A percentile compares a stretch with the other conserved stretches of the same genome.
phyloP scores from a whole-genome alignment of 23 tunicate species.

The Clavelina lepadiformis region DNA sequence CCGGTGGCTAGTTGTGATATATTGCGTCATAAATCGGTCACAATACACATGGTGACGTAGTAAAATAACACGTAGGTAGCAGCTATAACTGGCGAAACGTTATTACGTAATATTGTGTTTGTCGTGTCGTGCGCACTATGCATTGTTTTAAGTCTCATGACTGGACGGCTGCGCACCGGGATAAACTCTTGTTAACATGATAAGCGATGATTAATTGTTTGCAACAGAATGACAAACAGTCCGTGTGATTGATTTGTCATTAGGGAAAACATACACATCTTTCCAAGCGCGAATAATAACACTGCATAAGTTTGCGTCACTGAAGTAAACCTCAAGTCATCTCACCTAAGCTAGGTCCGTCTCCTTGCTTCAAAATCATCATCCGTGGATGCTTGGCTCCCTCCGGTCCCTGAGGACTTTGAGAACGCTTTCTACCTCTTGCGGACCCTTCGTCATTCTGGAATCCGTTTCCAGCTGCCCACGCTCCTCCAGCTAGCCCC shows the following conservation, averaged over 20 bases:
- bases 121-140: too few species aligned
- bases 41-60: too few species aligned
- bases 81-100: too few species aligned
- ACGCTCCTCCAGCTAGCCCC: constrained; percentile 29
- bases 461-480: constrained; percentile 23
- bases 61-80: too few species aligned
- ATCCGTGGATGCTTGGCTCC: constrained; percentile 57
- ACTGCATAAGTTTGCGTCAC: too few species aligned
- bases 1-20: neutral
- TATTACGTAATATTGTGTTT: too few species aligned
- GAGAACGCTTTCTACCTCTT: constrained; percentile 55
- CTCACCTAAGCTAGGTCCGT: constrained; percentile 88
- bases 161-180: too few species aligned
- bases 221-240: neutral
- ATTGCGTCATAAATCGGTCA: constrained; percentile 47
- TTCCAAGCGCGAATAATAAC: too few species aligned
- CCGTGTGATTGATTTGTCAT: neutral
- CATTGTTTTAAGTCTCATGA: too few species aligned
- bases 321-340: too few species aligned
- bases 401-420: constrained; percentile 51
- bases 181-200: too few species aligned
- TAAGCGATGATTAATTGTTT: too few species aligned
- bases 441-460: neutral
- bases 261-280: constrained; percentile 3
- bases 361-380: constrained; percentile 87